These are phyloP conservation scores for Rhopalosiphum maidis DNA, from an alignment of 1,140 invertebrate genomes.

Conservation along the genomic window DNA sequence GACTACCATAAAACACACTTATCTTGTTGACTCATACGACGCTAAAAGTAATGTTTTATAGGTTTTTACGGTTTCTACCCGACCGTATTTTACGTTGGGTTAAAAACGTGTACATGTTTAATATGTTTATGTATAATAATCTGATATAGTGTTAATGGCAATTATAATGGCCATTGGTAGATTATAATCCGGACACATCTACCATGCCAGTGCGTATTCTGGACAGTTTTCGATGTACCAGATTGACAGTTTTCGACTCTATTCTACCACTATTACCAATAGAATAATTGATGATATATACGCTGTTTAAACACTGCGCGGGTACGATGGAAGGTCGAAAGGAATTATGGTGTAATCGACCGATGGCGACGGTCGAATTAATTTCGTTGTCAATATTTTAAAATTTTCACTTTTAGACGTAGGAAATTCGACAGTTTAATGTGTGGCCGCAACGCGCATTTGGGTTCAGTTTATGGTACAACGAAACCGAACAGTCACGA, in stretches of 20 bases:
- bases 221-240: not conserved
- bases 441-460: not conserved
- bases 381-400: not conserved
- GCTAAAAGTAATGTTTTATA: slow-evolving; percentile 10
- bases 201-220: not conserved
- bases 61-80: not conserved
- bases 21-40: slow-evolving; percentile 1
- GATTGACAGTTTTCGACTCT: not conserved
- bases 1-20: slow-evolving; percentile 15
- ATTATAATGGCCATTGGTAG: not conserved
- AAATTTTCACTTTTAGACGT: not conserved
- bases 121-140: not conserved
- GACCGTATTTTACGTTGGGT: not conserved
- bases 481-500: not conserved
- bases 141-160: not conserved
- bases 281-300: not conserved
- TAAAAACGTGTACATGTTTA: not conserved
- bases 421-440: not conserved
- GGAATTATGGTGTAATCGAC: not conserved
- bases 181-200: not conserved
- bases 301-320: not conserved
- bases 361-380: not conserved
- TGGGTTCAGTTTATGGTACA: not conserved
- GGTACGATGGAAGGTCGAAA: not conserved
- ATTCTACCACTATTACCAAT: not conserved